phyloP scores from a whole-genome alignment of 2,113 vertebrate genomes.

The Pseudorhombus dupliciocellatus region DNA sequence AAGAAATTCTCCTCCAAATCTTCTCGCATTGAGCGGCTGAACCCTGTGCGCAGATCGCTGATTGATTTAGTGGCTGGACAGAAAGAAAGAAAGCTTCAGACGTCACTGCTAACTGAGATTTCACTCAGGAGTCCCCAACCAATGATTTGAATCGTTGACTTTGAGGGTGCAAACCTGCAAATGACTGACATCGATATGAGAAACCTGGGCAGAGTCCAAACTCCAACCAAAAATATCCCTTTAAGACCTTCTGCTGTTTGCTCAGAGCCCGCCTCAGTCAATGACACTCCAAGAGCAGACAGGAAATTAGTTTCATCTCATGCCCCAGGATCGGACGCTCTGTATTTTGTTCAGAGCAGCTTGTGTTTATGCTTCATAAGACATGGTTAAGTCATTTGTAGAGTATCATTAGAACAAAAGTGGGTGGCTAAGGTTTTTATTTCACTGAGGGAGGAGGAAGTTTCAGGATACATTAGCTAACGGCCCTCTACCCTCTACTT shows the following conservation, averaged over 20 bases:
- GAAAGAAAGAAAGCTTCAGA: conserved; percentile 13
- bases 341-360: conserved; percentile 43
- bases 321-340: conserved; percentile 15
- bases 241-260: conserved; percentile 25
- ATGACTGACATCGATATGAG: conserved; percentile 27
- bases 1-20: conserved; percentile 35
- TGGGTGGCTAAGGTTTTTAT: conserved; percentile 28
- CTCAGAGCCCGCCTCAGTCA: conserved; percentile 25
- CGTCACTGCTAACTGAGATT: conserved; percentile 4
- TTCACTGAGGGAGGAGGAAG: conserved; percentile 26
- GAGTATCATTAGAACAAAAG: conserved; percentile 22
- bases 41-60: conserved; percentile 15
- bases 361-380: conserved; percentile 28
- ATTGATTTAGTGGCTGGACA: conserved; percentile 44
- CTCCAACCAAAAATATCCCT: conserved; percentile 20
- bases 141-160: conserved; percentile 26
- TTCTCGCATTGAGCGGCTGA: conserved; percentile 34
- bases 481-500: conserved; percentile 11
- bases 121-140: conserved; percentile 21
- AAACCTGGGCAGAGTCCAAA: conserved; percentile 21
- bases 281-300: conserved; percentile 53
- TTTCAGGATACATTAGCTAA: conserved; percentile 21
- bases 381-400: conserved; percentile 51
- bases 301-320: conserved; percentile 43
- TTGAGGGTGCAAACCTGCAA: conserved; percentile 28